Conservation (phyloP, 2,797 vertebrate species). For the Sebastes paucispinis region DNA sequence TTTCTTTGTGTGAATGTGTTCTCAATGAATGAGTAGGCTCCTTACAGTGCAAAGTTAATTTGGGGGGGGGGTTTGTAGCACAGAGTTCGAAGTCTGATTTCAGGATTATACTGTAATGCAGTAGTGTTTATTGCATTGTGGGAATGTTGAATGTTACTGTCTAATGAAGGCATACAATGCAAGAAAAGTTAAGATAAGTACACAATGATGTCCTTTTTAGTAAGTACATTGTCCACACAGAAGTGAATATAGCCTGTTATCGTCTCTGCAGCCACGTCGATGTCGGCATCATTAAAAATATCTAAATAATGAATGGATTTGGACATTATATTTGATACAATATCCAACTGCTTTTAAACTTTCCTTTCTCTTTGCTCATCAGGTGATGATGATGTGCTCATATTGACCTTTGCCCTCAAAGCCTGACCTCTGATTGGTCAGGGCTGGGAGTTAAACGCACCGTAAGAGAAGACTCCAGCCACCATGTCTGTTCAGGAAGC, state of each 20-base stretch:
- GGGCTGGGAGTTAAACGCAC: conserved; percentile 23
- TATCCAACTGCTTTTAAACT: not conserved
- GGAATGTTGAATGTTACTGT: conserved; percentile 2
- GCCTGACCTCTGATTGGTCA: conserved; percentile 63
- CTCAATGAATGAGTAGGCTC: not conserved
- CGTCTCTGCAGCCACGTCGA: not conserved
- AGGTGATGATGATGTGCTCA: conserved; percentile 54
- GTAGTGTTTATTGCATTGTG: not conserved
- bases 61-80: not conserved
- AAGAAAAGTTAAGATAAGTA: not conserved
- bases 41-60: conserved; percentile 40
- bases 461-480: not conserved
- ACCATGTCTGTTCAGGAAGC: conserved; percentile 77
- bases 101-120: not conserved
- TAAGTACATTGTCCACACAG: not conserved
- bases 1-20: not conserved
- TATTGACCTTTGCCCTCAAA: conserved; percentile 45
- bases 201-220: not conserved
- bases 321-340: not conserved
- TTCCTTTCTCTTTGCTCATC: conserved; percentile 18
- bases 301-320: not conserved
- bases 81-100: conserved; percentile 27
- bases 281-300: not conserved
- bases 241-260: not conserved
- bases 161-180: not conserved